These are phyloP conservation scores for Poeciliopsis occidentalis DNA, from an alignment of 2,113 vertebrate species.

Conservation along the genomic window DNA sequence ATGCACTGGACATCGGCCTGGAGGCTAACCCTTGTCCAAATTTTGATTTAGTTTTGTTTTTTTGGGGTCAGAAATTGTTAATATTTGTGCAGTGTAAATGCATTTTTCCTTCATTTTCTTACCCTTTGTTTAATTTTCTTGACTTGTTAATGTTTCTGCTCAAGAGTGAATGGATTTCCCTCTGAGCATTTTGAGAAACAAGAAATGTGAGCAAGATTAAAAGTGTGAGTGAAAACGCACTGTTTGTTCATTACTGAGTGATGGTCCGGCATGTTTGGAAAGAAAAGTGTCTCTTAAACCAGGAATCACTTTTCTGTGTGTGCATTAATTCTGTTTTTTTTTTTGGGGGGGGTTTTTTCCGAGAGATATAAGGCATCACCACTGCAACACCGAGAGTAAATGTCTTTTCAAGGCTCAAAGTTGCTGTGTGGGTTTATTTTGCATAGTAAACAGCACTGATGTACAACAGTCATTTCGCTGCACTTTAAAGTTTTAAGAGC, in stretches of 20 bases:
- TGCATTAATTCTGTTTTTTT: not conserved
- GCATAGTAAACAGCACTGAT: not conserved
- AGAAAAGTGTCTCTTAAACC: not conserved
- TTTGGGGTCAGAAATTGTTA: conserved; percentile 42
- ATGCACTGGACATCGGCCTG: conserved; percentile 42
- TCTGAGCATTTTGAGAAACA: conserved; percentile 9
- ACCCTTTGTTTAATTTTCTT: conserved; percentile 22
- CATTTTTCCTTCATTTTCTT: conserved; percentile 28
- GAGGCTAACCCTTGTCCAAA: conserved; percentile 34
- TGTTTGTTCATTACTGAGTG: not conserved
- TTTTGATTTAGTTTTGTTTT: conserved; percentile 8
- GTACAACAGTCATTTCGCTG: not conserved
- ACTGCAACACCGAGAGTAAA: not conserved
- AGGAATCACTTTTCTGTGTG: not conserved
- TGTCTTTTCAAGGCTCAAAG: not conserved
- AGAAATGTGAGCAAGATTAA: conserved; percentile 21
- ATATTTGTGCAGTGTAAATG: conserved; percentile 57
- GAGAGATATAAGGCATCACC: not conserved
- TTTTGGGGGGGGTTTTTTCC: not conserved
- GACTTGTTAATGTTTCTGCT: conserved; percentile 61
- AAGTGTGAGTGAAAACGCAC: conserved; percentile 17
- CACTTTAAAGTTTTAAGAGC: not conserved
- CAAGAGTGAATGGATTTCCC: conserved; percentile 22
- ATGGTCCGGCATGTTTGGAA: not conserved
- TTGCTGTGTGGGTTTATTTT: not conserved